phyloP scores from a whole-genome alignment of 2,888 invertebrate species.

The Hecatera dysodea region DNA sequence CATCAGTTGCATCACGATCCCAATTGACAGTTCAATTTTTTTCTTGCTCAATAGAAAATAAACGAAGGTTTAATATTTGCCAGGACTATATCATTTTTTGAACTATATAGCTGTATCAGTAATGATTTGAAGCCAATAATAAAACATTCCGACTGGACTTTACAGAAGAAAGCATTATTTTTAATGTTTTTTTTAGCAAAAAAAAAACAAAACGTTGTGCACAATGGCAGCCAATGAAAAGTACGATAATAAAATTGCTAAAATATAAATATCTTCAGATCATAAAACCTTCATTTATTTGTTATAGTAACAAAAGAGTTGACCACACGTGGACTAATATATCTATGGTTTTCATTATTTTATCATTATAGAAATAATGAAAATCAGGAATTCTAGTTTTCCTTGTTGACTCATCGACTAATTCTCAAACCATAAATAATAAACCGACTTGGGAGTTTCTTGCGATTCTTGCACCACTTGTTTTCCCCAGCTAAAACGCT shows the following conservation, averaged over 20 bases:
- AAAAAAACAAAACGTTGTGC: slow-evolving; percentile 15
- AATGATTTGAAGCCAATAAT: slow-evolving; percentile 35
- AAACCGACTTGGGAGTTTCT: no score
- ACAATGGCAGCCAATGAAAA: slow-evolving; percentile 20
- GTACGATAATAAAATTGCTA: slow-evolving; percentile 8
- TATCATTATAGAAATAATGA: not conserved
- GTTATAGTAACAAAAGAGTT: not conserved
- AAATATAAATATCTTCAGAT: not conserved
- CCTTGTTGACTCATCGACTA: no score
- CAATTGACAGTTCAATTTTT: slow-evolving; percentile 62
- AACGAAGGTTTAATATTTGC: slow-evolving; percentile 39
- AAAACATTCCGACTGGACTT: slow-evolving; percentile 1
- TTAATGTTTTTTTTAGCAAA: slow-evolving; percentile 26
- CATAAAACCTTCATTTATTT: not conserved
- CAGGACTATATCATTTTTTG: slow-evolving; percentile 33
- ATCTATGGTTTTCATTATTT: not conserved
- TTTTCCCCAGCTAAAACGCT: not conserved
- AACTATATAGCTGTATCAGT: slow-evolving; percentile 21
- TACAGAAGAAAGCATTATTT: slow-evolving; percentile 24
- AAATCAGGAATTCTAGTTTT: no score
- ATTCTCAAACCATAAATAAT: no score
- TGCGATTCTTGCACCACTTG: no score
- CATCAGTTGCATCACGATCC: slow-evolving; percentile 55
- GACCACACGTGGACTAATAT: not conserved
- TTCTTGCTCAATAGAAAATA: slow-evolving; percentile 43